Evolutionary conservation across 2,888 invertebrate genomes (phyloP), one percentile per base, ranked within the genome.

Genomic region (Keiferia lycopersicella): DNA sequence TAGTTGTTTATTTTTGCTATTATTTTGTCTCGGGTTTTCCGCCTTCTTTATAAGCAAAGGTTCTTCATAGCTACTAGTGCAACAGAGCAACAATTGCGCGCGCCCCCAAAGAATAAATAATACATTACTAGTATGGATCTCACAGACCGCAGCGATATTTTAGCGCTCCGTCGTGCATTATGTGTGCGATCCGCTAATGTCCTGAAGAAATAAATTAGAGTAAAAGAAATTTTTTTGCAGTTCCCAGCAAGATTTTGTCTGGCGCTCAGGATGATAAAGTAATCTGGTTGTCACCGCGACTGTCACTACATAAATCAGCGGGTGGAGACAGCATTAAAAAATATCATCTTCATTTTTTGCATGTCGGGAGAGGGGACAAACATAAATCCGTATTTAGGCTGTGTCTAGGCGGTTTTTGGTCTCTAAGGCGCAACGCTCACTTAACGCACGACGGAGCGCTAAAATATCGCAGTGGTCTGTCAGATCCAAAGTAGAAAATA

Each of bases 251-350:
- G 56, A 26, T 34, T 26, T 30, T 2, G 56, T 30, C 56, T 51
- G 51, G 26, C 26, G 14, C 53, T 56, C 56, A 56, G 26, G 1
- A 39, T 58, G 58, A 60, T 60, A 26, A 45, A 60, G 59, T 60
- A 60, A 60, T 45, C 39, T 34, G 45, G n/a, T 41, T 60, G 59
- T 60, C 58, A 39, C 7, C 34, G 58, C 58, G 58, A n/a, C 58
- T 58, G 58, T 58, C 57, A 60, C 59, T 60, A 14, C 59, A 60
- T 60, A 60, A 60, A 60, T 60, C 59, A 60, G 18, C 58, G 56
- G 26, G 58, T 26, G 30, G 41, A 60, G 39, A 45, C n/a, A 2
- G 45, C 45, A 34, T 22, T 18, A 39, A 60, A 60, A 45, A 41
- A 34, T 60, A 60, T 51, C 59, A 3, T 20, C 41, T 2, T 41